Evolutionary conservation across 2,797 vertebrate species (phyloP).

Genomic region (Tolypeutes matacus): DNA sequence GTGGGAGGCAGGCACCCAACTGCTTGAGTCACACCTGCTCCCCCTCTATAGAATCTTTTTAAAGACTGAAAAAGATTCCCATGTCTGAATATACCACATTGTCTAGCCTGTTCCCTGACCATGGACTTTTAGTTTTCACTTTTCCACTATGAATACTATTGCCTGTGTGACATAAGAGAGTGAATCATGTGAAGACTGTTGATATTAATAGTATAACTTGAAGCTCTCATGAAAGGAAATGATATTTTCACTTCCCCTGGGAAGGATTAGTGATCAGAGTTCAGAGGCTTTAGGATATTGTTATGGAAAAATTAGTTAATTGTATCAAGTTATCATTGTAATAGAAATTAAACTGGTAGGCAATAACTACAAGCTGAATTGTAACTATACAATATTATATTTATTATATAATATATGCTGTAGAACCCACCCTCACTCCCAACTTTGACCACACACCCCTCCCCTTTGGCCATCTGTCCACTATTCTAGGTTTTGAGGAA

Average conservation of each 20-base stretch:
- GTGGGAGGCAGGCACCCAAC: too few species aligned
- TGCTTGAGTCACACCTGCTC: too few species aligned
- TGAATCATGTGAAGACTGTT: not conserved
- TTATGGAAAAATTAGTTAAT: not conserved
- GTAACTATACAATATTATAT: not conserved
- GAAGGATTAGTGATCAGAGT: not conserved
- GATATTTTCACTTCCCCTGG: not conserved
- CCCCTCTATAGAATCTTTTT: not conserved
- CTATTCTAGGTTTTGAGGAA: constrained; percentile 11
- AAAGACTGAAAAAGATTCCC: not conserved
- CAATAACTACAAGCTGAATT: not conserved
- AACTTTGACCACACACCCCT: not conserved
- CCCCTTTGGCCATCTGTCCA: not conserved
- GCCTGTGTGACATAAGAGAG: not conserved
- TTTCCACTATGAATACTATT: not conserved
- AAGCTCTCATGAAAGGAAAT: not conserved
- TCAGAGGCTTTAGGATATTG: not conserved
- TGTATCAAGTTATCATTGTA: not conserved
- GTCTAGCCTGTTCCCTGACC: not conserved
- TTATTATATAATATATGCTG: not conserved
- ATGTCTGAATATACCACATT: not conserved
- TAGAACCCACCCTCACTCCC: not conserved
- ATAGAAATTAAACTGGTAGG: not conserved
- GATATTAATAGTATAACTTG: not conserved
- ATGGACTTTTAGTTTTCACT: not conserved